phyloP scores from a whole-genome alignment of 2,113 vertebrate genomes.

The Phylloscopus trochiloides region DNA sequence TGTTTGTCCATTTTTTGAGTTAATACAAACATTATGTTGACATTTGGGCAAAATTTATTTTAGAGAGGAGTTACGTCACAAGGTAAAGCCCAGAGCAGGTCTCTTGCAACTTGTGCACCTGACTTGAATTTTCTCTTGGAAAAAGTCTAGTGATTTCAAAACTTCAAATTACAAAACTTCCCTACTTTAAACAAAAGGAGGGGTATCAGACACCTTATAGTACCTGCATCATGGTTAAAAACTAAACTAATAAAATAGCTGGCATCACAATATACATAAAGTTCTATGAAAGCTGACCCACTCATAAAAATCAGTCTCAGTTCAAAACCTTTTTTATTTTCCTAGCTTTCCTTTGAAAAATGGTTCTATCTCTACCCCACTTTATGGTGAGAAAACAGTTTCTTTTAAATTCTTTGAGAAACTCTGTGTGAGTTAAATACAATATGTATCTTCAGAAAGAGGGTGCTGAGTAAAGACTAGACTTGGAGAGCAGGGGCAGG shows the following conservation, averaged over 20 bases:
- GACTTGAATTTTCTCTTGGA: background rate
- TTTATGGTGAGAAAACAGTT: background rate
- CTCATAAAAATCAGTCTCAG: background rate
- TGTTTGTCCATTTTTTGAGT: background rate
- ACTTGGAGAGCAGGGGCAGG: background rate
- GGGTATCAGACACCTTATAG: background rate
- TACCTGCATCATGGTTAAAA: background rate
- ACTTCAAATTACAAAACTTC: background rate
- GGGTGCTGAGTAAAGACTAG: background rate
- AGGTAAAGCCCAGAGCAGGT: background rate
- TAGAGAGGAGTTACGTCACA: background rate
- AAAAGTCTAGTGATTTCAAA: background rate
- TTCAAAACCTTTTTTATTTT: background rate
- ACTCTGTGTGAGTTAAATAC: background rate
- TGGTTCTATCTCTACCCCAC: fast-evolving
- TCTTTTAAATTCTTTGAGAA: background rate
- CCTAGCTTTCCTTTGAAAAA: background rate
- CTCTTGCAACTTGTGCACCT: background rate
- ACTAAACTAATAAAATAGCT: background rate
- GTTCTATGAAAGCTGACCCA: background rate
- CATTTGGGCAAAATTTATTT: background rate
- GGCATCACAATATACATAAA: background rate
- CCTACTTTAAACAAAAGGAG: background rate
- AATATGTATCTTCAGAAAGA: background rate
- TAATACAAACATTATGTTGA: background rate